phyloP scores from a whole-genome alignment of 1,140 invertebrate genomes.

The Pseudomyrmex concolor region DNA sequence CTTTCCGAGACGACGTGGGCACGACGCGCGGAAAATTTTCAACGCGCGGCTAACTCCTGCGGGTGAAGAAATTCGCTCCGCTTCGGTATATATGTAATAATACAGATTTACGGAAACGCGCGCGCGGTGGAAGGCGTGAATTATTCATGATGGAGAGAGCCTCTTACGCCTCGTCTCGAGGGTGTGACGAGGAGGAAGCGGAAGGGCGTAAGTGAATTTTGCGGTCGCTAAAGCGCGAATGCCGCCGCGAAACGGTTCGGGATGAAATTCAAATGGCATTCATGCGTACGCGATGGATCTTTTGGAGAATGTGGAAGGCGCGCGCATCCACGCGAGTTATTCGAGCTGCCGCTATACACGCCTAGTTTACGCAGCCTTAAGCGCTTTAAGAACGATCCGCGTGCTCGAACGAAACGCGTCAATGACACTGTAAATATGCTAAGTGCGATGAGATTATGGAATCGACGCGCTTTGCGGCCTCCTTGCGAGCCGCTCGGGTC shows the following conservation, averaged over 20 bases:
- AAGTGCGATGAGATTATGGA: neutral
- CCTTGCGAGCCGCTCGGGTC: too few relatives aligned
- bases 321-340: neutral
- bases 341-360: slow-evolving; percentile 12
- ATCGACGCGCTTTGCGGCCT: neutral
- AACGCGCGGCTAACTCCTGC: slow-evolving; percentile 5
- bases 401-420: neutral
- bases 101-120: slow-evolving; percentile 43
- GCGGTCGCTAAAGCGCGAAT: slow-evolving; percentile 50
- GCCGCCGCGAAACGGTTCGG: slow-evolving; percentile 8
- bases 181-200: slow-evolving; percentile 58
- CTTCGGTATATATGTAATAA: slow-evolving; percentile 37
- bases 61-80: slow-evolving; percentile 32
- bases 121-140: slow-evolving; percentile 53
- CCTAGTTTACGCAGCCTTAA: neutral
- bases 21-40: slow-evolving; percentile 30
- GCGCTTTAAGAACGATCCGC: neutral
- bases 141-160: slow-evolving; percentile 62
- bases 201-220: slow-evolving; percentile 66
- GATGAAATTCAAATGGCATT: slow-evolving; percentile 66
- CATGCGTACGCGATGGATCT: slow-evolving; percentile 18
- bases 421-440: slow-evolving; percentile 10
- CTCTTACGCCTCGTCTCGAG: slow-evolving; percentile 18
- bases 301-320: slow-evolving; percentile 7
- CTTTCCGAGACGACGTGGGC: neutral